A percentile compares a stretch with the other conserved stretches of the same genome.
Evolutionary conservation across 2,113 vertebrate species (phyloP).

Genomic region (Eulemur macaco): DNA sequence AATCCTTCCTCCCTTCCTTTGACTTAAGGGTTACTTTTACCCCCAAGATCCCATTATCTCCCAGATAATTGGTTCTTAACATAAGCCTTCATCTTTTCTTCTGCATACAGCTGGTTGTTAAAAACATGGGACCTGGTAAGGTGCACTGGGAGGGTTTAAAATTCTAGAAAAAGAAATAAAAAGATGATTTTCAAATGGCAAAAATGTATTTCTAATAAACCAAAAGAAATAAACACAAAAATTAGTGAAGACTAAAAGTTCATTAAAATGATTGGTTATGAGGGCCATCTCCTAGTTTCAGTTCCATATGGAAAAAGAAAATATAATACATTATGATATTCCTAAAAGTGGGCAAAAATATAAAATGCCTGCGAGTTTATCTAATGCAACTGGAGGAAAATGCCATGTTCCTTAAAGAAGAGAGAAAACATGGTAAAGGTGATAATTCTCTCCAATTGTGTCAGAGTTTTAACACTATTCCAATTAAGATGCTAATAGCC

Average conservation of each 20-base stretch:
- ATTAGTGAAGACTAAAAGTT: neutral
- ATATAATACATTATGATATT: neutral
- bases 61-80: neutral
- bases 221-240: conserved; percentile 1
- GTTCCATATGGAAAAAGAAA: neutral
- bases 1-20: neutral
- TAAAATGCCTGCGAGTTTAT: neutral
- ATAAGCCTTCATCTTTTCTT: neutral
- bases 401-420: neutral
- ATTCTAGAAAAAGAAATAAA: neutral
- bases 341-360: conserved; percentile 23
- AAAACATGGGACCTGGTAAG: neutral
- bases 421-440: neutral
- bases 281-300: neutral
- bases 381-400: neutral
- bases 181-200: conserved; percentile 16
- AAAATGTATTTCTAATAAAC: conserved; percentile 20
- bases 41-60: neutral
- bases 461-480: neutral
- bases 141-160: neutral
- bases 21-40: neutral
- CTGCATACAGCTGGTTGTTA: neutral
- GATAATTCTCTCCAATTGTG: neutral
- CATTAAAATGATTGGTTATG: neutral
- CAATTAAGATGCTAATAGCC: neutral